Conservation (phyloP, 2,797 vertebrate species). For the Esox masquinongy region DNA sequence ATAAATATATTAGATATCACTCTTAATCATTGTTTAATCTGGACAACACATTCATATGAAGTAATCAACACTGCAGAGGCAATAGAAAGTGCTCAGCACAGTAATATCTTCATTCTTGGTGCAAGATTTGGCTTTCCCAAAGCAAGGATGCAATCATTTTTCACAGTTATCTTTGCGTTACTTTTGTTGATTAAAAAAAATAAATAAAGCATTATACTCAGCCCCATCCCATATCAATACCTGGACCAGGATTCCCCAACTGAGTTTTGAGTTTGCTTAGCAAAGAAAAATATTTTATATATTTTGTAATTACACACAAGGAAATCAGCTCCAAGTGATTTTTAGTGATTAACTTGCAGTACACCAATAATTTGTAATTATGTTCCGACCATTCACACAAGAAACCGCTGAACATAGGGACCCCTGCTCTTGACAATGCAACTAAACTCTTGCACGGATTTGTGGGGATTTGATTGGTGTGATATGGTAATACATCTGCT, state of each 20-base stretch:
- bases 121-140: constrained; percentile 43
- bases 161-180: constrained; percentile 3
- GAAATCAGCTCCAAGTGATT: too few species aligned
- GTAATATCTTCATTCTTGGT: constrained; percentile 27
- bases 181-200: background rate
- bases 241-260: background rate
- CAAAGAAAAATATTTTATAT: too few species aligned
- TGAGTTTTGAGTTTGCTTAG: too few species aligned
- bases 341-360: too few species aligned
- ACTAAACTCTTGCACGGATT: too few species aligned
- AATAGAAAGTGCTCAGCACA: constrained; percentile 70
- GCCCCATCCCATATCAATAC: background rate
- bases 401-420: too few species aligned
- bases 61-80: constrained; percentile 71
- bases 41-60: constrained; percentile 32
- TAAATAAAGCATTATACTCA: background rate
- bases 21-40: constrained; percentile 45
- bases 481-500: background rate
- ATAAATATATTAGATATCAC: constrained; percentile 41
- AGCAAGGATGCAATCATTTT: constrained; percentile 22
- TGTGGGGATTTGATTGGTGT: background rate
- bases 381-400: too few species aligned
- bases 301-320: too few species aligned
- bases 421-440: too few species aligned
- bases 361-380: too few species aligned